A percentile compares a stretch with the other conserved stretches of the same genome.
phyloP scores from a whole-genome alignment of 2,888 invertebrate genomes.

The Nipponacmea schrenckii region DNA sequence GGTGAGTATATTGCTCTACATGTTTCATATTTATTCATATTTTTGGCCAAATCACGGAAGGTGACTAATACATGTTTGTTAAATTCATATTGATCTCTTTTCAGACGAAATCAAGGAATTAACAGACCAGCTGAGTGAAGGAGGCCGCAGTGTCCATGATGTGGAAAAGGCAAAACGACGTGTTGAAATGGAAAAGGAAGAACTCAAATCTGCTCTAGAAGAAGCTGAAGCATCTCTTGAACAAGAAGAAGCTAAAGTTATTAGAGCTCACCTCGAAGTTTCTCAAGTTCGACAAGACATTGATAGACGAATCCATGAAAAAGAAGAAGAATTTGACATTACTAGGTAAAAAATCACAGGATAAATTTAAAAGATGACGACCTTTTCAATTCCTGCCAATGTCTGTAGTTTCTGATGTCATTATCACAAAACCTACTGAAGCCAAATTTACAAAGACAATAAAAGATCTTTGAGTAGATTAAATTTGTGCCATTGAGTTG shows the following conservation, averaged over 20 bases:
- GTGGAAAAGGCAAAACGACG: slow-evolving; percentile 87
- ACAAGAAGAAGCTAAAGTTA: slow-evolving; percentile 78
- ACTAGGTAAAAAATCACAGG: slow-evolving; percentile 76
- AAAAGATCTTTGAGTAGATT: too few relatives aligned
- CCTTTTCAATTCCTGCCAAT: too few relatives aligned
- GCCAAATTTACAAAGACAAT: too few relatives aligned
- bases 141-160: not conserved
- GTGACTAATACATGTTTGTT: too few relatives aligned
- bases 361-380: too few relatives aligned
- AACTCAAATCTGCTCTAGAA: slow-evolving; percentile 96
- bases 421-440: too few relatives aligned
- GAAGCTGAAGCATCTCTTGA: slow-evolving; percentile 98
- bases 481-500: too few relatives aligned
- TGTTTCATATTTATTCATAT: not conserved
- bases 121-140: not conserved
- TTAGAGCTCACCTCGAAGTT: slow-evolving; percentile 90
- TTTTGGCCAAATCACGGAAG: too few relatives aligned
- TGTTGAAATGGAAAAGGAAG: slow-evolving; percentile 98
- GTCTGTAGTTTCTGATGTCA: too few relatives aligned
- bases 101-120: slow-evolving; percentile 95
- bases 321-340: slow-evolving; percentile 99
- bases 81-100: slow-evolving; percentile 3
- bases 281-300: slow-evolving; percentile 99
- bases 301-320: slow-evolving; percentile 98
- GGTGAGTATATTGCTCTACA: slow-evolving; percentile 47